A percentile compares a stretch with the other conserved stretches of the same genome.
phyloP scores from a whole-genome alignment of 2,113 vertebrate genomes.

The Ptilonorhynchus violaceus region DNA sequence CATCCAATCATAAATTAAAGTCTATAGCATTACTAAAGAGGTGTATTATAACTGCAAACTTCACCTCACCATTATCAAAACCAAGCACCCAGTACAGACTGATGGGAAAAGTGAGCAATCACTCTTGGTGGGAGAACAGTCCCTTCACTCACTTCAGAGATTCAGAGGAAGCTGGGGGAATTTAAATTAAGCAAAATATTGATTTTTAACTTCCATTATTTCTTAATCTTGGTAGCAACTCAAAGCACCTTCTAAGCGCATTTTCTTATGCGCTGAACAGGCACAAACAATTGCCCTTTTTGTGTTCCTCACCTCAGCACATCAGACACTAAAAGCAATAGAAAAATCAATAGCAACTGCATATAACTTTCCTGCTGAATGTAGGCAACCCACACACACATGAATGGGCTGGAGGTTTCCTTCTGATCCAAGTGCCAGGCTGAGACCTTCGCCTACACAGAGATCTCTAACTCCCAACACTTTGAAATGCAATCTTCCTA shows the following conservation, averaged over 20 bases:
- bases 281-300: neutral
- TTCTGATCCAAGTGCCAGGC: neutral
- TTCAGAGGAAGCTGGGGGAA: neutral
- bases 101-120: neutral
- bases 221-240: slow-evolving; percentile 21
- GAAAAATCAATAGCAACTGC: neutral
- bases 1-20: neutral
- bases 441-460: accelerated
- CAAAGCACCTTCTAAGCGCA: neutral
- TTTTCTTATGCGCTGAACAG: neutral
- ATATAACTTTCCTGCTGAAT: neutral
- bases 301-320: neutral
- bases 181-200: slow-evolving; percentile 2
- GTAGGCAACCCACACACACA: accelerated
- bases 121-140: neutral
- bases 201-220: slow-evolving; percentile 55
- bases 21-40: neutral
- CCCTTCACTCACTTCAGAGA: neutral
- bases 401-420: neutral
- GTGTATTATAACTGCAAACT: neutral
- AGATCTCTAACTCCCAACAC: neutral
- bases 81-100: neutral
- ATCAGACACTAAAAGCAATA: neutral
- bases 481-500: neutral
- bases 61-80: neutral